A percentile compares a stretch with the other conserved stretches of the same genome.
phyloP scores from a whole-genome alignment of 2,113 vertebrate genomes.

The Chiloscyllium plagiosum region DNA sequence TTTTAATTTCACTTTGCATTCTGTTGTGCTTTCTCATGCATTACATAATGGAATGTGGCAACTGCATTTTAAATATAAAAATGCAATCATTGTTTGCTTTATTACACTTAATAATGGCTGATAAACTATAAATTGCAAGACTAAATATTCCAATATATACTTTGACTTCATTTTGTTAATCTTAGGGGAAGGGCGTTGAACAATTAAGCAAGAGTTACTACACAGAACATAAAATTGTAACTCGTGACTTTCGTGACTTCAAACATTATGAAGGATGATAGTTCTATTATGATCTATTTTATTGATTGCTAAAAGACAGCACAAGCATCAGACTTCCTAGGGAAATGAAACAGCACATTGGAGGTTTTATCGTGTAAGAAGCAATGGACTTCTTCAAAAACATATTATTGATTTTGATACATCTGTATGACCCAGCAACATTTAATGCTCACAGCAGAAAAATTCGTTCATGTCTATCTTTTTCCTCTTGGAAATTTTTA shows the following conservation, averaged over 20 bases:
- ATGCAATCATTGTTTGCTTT: not conserved
- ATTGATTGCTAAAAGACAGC: not conserved
- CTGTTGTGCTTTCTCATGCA: conserved; percentile 1
- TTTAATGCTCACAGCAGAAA: not conserved
- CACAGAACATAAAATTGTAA: not conserved
- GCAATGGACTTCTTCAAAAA: not conserved
- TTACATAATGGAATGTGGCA: not conserved
- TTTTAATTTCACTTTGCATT: conserved; percentile 12
- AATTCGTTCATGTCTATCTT: not conserved
- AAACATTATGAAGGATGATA: not conserved
- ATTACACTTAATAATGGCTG: not conserved
- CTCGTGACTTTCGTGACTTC: not conserved
- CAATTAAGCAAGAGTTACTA: not conserved
- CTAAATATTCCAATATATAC: conserved; percentile 21
- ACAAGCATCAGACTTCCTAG: not conserved
- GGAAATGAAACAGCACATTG: not conserved
- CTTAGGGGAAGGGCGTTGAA: not conserved
- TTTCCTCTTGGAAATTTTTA: not conserved
- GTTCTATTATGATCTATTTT: not conserved
- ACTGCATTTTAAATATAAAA: not conserved
- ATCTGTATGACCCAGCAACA: not conserved
- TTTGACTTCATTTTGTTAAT: not conserved
- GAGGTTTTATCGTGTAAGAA: not conserved
- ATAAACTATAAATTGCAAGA: not conserved
- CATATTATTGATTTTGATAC: conserved; percentile 20